Conservation (phyloP, 2,797 vertebrate genomes). For the Enteromius radiatus region DNA sequence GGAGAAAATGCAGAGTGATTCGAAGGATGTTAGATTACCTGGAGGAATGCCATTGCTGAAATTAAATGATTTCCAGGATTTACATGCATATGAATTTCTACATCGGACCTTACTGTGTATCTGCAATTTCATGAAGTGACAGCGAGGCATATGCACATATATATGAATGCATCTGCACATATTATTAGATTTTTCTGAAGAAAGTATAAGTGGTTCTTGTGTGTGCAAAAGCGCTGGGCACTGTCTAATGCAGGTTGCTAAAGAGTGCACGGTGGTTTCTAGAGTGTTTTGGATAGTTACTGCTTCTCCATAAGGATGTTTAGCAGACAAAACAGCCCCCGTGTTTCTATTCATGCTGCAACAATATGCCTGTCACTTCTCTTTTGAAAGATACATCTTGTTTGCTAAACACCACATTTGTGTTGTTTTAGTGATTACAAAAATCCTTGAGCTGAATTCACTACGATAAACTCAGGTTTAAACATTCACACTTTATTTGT, state of each 20-base stretch:
- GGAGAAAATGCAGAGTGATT: background rate
- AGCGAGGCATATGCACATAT: slow-evolving; percentile 2
- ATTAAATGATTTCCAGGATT: slow-evolving; percentile 17
- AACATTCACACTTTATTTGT: background rate
- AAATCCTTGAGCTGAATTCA: background rate
- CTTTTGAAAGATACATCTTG: background rate
- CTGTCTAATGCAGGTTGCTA: background rate
- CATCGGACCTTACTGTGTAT: background rate
- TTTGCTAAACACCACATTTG: background rate
- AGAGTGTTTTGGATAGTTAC: background rate
- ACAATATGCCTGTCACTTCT: background rate
- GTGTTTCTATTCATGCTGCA: background rate
- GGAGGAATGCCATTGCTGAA: slow-evolving; percentile 24
- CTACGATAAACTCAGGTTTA: background rate
- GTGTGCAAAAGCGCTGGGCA: background rate
- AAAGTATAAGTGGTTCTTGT: background rate
- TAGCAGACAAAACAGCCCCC: background rate
- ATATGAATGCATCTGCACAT: slow-evolving; percentile 4
- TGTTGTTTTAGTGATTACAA: background rate
- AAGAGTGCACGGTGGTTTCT: background rate
- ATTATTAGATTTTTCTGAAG: background rate
- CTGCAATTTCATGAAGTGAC: slow-evolving; percentile 13
- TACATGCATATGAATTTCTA: background rate
- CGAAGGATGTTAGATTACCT: slow-evolving; percentile 22
- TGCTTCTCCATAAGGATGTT: background rate